Conservation (phyloP, 2,888 invertebrate genomes). For the Euplagia quadripunctaria region DNA sequence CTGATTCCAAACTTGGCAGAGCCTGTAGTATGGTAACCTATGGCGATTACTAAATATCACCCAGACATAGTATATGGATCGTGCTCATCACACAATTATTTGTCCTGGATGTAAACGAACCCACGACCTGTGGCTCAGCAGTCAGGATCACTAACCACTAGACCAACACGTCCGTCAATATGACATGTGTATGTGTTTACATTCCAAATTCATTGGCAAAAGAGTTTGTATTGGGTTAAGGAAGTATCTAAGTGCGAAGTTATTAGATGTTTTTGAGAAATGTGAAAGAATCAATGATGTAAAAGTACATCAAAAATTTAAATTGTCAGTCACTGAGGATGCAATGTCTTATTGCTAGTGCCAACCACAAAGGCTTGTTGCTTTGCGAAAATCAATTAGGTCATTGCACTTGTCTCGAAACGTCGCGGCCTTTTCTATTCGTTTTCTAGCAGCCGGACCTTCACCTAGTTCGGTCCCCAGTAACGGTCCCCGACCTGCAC, state of each 20-base stretch:
- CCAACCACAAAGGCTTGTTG: conserved; percentile 18
- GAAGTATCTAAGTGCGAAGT: background rate
- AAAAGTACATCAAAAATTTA: background rate
- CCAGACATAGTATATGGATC: no score
- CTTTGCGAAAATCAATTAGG: conserved; percentile 60
- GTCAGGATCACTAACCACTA: no score
- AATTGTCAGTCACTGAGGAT: background rate
- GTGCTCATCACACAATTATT: no score
- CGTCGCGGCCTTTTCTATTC: conserved; percentile 52
- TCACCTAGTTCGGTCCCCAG: conserved; percentile 75
- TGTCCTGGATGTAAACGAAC: no score
- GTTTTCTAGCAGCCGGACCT: conserved; percentile 76
- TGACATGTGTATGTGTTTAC: conserved; percentile 15
- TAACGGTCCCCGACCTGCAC: conserved; percentile 67
- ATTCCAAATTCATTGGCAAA: conserved; percentile 1
- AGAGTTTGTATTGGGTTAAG: background rate
- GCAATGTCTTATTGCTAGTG: conserved; percentile 10
- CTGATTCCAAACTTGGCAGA: no score
- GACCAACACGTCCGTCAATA: no score
- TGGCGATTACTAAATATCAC: no score
- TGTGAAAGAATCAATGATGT: background rate
- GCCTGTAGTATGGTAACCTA: no score
- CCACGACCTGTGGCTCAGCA: no score
- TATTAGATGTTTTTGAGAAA: background rate
- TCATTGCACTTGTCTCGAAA: conserved; percentile 66